These are phyloP conservation scores for Colaptes auratus DNA, from an alignment of 2,113 vertebrate species.

Conservation along the genomic window DNA sequence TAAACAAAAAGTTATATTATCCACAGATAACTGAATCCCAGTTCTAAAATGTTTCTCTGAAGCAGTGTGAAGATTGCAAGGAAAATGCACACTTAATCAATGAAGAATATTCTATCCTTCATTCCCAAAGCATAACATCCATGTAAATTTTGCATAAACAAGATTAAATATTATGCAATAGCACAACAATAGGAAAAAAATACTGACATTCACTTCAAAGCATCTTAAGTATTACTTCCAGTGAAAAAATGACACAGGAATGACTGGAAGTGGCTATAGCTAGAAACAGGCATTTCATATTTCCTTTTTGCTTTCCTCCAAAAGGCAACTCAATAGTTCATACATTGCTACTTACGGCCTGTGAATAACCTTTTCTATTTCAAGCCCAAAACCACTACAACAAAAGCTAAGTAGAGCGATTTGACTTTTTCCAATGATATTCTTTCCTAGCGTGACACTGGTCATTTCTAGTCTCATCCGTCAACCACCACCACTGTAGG, in stretches of 20 bases:
- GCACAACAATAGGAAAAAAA: conserved; percentile 8
- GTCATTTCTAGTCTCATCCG: background rate
- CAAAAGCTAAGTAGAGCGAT: background rate
- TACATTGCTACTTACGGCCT: background rate
- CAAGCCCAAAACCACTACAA: background rate
- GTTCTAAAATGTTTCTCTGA: background rate
- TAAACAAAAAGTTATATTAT: background rate
- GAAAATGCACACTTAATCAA: background rate
- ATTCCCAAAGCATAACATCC: background rate
- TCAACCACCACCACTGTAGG: background rate
- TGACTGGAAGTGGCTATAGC: background rate
- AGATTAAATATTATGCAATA: background rate
- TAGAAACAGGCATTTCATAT: background rate
- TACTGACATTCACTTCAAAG: background rate
- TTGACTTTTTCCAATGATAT: background rate
- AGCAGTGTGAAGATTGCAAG: background rate
- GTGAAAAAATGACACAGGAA: background rate
- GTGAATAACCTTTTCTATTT: background rate
- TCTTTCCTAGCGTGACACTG: background rate
- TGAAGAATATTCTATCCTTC: background rate
- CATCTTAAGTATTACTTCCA: background rate
- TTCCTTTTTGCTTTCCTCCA: background rate
- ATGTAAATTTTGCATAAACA: background rate
- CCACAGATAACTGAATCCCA: background rate
- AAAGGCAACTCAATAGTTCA: background rate